Conservation (phyloP, 92 coral and sea anemone genomes). For the Zoanthus solanderi region DNA sequence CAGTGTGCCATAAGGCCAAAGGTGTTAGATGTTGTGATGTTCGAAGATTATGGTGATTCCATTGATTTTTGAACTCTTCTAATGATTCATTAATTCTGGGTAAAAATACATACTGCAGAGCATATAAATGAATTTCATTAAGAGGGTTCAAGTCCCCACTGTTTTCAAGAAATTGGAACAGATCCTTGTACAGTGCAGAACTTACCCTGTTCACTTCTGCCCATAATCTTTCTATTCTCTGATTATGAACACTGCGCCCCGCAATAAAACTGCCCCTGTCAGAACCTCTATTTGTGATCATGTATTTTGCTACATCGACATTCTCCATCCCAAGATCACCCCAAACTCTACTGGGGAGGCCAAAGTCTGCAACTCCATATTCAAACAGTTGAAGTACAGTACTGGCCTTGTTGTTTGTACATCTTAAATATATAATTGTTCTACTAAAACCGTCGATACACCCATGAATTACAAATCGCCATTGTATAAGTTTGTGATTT, state of each 20-base stretch:
- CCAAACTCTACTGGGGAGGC: conserved; percentile 42
- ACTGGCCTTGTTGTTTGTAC: not conserved
- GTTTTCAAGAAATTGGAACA: conserved; percentile 49
- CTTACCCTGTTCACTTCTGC: too few species aligned
- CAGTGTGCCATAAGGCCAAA: too few species aligned
- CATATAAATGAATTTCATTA: conserved; percentile 50
- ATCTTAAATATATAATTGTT: not conserved
- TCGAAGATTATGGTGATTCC: conserved; percentile 61
- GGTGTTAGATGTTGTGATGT: too few species aligned
- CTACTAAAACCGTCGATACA: too few species aligned
- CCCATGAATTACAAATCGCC: conserved; percentile 44
- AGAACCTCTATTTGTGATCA: conserved; percentile 43
- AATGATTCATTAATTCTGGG: conserved; percentile 43
- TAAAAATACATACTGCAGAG: conserved; percentile 50
- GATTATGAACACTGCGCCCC: conserved; percentile 24
- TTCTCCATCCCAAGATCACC: conserved; percentile 46
- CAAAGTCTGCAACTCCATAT: conserved; percentile 36
- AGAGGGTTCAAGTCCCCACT: conserved; percentile 52
- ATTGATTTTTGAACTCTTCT: too few species aligned
- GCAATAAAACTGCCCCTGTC: conserved; percentile 55
- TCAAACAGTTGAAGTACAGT: conserved; percentile 38
- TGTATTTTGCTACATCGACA: conserved; percentile 50
- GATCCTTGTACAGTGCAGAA: conserved; percentile 35
- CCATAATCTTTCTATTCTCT: too few species aligned
- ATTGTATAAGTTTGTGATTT: too few species aligned